Percentiles rank a stretch among this genome's conserved stretches.
Conservation (phyloP, 2,797 vertebrate genomes). For the Epinephelus malabaricus region DNA sequence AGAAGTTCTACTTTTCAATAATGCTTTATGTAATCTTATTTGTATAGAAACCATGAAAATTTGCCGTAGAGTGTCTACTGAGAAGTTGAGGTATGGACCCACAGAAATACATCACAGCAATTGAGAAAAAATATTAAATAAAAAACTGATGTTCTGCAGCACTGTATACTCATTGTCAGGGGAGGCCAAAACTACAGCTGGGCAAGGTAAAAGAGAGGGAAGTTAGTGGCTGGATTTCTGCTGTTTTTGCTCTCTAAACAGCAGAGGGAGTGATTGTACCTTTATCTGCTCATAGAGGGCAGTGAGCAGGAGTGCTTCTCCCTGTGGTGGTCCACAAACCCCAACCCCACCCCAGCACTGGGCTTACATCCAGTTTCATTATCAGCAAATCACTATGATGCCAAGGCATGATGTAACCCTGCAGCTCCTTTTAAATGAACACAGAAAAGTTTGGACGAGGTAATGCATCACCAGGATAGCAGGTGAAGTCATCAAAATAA, state of each 20-base stretch:
- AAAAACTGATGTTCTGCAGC: too few species aligned
- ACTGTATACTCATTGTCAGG: too few species aligned
- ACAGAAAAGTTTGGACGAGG: not conserved
- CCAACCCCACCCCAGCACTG: not conserved
- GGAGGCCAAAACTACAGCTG: not conserved
- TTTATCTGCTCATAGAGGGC: not conserved
- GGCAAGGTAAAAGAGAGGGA: not conserved
- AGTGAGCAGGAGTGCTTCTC: not conserved
- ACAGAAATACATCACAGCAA: too few species aligned
- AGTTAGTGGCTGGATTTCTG: not conserved
- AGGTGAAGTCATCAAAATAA: not conserved
- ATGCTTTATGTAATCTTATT: too few species aligned
- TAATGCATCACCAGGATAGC: not conserved
- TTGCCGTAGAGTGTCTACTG: too few species aligned
- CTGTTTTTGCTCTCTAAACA: conserved; percentile 4
- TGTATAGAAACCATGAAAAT: too few species aligned
- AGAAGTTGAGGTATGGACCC: too few species aligned
- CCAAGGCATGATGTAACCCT: not conserved
- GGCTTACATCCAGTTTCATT: conserved; percentile 25
- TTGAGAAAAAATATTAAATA: too few species aligned
- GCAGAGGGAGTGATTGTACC: conserved; percentile 26
- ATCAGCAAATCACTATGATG: not conserved
- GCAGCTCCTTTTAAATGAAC: not conserved
- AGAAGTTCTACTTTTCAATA: too few species aligned
- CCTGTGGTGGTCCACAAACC: not conserved